Evolutionary conservation across 2,797 vertebrate species (phyloP).

Genomic region (Semaprochilodus insignis): DNA sequence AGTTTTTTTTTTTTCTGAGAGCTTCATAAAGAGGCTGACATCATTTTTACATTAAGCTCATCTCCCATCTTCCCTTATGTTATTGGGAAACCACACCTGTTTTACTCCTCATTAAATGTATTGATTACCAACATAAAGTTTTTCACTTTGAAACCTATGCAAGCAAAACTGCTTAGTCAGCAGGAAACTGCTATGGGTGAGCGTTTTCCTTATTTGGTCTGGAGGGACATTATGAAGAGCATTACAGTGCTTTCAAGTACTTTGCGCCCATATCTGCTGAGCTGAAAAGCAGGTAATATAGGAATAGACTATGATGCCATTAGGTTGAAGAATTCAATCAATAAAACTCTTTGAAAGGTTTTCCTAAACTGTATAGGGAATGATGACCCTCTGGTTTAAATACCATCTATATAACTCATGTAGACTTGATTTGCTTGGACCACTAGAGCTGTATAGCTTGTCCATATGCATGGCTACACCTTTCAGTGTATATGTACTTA

Average conservation of each 20-base stretch:
- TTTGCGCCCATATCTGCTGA: slow-evolving; percentile 29
- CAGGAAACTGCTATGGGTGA: slow-evolving; percentile 12
- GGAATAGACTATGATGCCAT: slow-evolving; percentile 36
- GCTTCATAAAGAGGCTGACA: background rate
- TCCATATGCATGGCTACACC: no score
- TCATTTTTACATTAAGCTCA: background rate
- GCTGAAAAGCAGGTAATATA: slow-evolving; percentile 23
- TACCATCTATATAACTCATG: background rate
- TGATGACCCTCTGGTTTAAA: background rate
- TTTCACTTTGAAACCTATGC: slow-evolving; percentile 19
- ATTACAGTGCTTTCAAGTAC: slow-evolving; percentile 49
- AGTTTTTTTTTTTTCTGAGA: background rate
- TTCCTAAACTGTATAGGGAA: background rate
- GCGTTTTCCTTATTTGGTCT: slow-evolving; percentile 38
- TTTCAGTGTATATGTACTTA: no score
- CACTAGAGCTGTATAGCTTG: no score
- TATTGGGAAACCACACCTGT: background rate
- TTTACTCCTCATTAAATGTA: slow-evolving; percentile 32
- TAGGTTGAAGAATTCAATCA: slow-evolving; percentile 34
- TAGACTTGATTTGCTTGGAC: background rate
- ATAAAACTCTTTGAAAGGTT: slow-evolving; percentile 43
- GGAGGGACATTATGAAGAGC: slow-evolving; percentile 25
- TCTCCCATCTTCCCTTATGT: background rate
- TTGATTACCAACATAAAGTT: slow-evolving; percentile 30
- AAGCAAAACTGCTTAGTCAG: slow-evolving; percentile 35